Conservation (phyloP, 1,140 invertebrate species). For the Zaprionus inermis region DNA sequence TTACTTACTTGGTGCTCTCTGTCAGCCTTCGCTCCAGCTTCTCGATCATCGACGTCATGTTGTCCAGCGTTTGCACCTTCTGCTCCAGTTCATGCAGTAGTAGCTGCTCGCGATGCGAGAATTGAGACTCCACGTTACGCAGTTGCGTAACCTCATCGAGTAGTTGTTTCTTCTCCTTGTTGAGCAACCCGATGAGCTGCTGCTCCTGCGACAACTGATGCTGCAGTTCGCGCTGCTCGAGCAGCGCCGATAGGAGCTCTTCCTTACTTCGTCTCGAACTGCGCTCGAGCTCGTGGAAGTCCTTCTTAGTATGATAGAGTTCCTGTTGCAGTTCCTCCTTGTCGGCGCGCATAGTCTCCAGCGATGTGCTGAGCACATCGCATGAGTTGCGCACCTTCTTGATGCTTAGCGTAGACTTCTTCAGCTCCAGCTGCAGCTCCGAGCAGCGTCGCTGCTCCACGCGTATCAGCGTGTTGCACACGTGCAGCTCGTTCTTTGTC, state of each 20-base stretch:
- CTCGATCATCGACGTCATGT: constrained; percentile 10
- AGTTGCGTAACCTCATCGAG: constrained; percentile 30
- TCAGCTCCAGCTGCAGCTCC: constrained; percentile 63
- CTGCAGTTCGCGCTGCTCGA: constrained; percentile 45
- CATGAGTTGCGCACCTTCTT: constrained; percentile 44
- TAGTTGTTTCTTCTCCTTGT: constrained; percentile 37
- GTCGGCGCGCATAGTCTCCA: constrained; percentile 51
- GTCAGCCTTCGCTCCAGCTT: neutral
- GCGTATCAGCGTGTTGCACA: constrained; percentile 57
- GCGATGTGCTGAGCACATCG: constrained; percentile 32
- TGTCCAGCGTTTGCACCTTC: constrained; percentile 23
- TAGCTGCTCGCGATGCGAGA: neutral
- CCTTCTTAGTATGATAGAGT: constrained; percentile 11
- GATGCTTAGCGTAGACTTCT: constrained; percentile 45
- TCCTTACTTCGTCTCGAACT: constrained; percentile 36
- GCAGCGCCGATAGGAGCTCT: constrained; percentile 43
- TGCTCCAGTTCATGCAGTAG: constrained; percentile 16
- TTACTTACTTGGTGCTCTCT: neutral
- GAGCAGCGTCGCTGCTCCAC: constrained; percentile 67
- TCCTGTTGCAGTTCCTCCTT: constrained; percentile 41
- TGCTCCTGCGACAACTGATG: constrained; percentile 32
- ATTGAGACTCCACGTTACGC: constrained; percentile 10
- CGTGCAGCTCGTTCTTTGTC: constrained; percentile 62
- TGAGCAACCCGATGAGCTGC: constrained; percentile 13
- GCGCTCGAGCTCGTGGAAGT: constrained; percentile 38